These are phyloP conservation scores for Rhizoglyphus robini DNA, from an alignment of 1,140 invertebrate species.

Conservation along the genomic window DNA sequence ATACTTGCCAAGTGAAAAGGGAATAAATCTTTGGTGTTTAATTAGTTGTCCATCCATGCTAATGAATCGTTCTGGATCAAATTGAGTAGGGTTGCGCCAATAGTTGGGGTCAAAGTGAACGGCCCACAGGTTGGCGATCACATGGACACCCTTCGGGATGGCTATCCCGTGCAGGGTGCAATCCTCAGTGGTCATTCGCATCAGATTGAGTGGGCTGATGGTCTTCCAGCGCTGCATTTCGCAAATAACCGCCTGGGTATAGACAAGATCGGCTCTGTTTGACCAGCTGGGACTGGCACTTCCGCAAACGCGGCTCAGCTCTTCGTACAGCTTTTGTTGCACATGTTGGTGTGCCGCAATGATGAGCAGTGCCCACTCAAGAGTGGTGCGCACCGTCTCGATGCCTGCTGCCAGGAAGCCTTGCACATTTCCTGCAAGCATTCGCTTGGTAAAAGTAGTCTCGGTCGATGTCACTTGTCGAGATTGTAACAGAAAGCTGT, in stretches of 20 bases:
- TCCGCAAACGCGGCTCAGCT: conserved; percentile 32
- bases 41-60: conserved; percentile 27
- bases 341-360: conserved; percentile 32
- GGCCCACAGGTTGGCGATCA: conserved; percentile 51
- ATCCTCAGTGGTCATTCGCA: neutral
- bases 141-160: conserved; percentile 29
- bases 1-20: conserved; percentile 26
- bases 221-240: conserved; percentile 27
- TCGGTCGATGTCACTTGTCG: conserved; percentile 28
- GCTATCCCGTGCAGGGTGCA: conserved; percentile 12
- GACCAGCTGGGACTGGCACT: too few species aligned
- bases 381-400: conserved; percentile 32
- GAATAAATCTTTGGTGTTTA: conserved; percentile 27
- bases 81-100: conserved; percentile 54
- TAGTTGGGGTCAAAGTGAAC: conserved; percentile 48
- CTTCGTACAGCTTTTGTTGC: conserved; percentile 29
- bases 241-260: conserved; percentile 27
- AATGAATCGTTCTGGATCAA: conserved; percentile 50
- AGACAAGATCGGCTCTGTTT: conserved; percentile 24
- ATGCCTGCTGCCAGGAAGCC: conserved; percentile 29
- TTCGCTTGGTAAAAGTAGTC: conserved; percentile 13
- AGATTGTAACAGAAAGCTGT: conserved; percentile 56
- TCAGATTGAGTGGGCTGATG: conserved; percentile 24
- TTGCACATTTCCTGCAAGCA: conserved; percentile 22
- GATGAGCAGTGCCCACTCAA: conserved; percentile 31